phyloP scores from a whole-genome alignment of 2,888 invertebrate genomes.

The Temnothorax unifasciatus region DNA sequence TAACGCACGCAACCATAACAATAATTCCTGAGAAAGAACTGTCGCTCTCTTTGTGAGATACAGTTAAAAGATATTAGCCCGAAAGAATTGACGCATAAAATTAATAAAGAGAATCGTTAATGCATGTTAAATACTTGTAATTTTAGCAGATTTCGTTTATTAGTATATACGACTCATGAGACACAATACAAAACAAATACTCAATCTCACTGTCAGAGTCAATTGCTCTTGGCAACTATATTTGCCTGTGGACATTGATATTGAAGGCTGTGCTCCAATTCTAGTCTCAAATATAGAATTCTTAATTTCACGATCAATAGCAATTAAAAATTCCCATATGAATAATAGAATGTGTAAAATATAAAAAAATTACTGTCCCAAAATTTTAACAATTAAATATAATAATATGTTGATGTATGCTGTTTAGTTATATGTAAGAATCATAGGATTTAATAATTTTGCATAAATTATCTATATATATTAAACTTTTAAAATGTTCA shows the following conservation, averaged over 20 bases:
- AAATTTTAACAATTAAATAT: background rate
- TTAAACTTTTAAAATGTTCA: background rate
- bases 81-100: background rate
- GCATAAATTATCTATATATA: background rate
- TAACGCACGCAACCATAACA: background rate
- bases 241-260: conserved; percentile 40
- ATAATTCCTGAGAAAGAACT: conserved; percentile 5
- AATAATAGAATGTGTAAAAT: background rate
- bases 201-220: conserved; percentile 74
- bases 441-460: background rate
- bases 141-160: background rate
- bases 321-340: conserved; percentile 24
- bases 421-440: background rate
- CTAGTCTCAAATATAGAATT: conserved; percentile 23
- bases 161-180: conserved; percentile 18
- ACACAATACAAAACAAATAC: conserved; percentile 30
- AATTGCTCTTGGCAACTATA: conserved; percentile 67
- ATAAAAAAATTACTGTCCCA: background rate
- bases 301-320: background rate
- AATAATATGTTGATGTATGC: background rate
- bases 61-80: background rate
- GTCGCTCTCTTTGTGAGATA: background rate
- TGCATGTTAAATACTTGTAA: conserved; percentile 2
- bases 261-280: conserved; percentile 65
- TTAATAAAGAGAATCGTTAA: conserved; percentile 1